These are phyloP conservation scores for Cynaeus angustus DNA, from an alignment of 2,888 invertebrate species.

Conservation along the genomic window DNA sequence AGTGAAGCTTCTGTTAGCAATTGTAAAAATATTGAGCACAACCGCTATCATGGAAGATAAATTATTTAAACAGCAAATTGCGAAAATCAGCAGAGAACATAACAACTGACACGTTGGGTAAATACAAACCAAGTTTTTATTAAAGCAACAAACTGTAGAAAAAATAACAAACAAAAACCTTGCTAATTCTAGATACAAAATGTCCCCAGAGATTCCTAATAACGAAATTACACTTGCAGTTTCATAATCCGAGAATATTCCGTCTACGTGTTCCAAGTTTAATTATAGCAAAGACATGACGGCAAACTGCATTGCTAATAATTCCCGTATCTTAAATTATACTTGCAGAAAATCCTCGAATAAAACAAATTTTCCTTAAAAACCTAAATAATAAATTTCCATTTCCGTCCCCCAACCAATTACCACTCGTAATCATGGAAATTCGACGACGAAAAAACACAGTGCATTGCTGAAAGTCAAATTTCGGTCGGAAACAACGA, in stretches of 20 bases:
- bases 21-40: too few species aligned
- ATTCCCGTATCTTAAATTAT: conserved; percentile 11
- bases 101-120: too few species aligned
- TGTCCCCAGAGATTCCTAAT: not conserved
- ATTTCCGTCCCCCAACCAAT: conserved; percentile 10
- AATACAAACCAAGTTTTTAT: too few species aligned
- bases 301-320: conserved; percentile 33
- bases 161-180: not conserved
- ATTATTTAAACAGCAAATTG: too few species aligned
- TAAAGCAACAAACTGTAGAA: not conserved
- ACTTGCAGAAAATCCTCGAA: conserved; percentile 32
- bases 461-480: conserved; percentile 20
- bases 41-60: too few species aligned
- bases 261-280: conserved; percentile 26
- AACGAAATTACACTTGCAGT: conserved; percentile 23
- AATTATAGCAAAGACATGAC: conserved; percentile 23
- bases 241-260: conserved; percentile 28
- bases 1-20: too few species aligned
- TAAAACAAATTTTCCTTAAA: conserved; percentile 24
- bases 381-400: conserved; percentile 33
- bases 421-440: conserved; percentile 16
- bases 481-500: conserved; percentile 20
- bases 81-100: too few species aligned
- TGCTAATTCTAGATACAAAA: not conserved
- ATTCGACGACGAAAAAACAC: conserved; percentile 9